phyloP scores from a whole-genome alignment of 2,797 vertebrate species.

The Antrozous pallidus region DNA sequence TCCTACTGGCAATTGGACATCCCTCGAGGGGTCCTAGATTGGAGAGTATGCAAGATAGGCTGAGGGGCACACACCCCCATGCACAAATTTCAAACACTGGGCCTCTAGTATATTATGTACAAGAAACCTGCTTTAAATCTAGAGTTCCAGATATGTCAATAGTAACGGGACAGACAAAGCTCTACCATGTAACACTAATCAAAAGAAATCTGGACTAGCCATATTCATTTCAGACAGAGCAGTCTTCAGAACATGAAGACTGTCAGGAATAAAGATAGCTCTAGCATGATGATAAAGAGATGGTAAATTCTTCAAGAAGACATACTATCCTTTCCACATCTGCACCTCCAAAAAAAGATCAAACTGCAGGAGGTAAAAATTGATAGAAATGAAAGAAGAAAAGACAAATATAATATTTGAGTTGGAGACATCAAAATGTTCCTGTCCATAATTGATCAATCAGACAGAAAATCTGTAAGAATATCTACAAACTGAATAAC shows the following conservation, averaged over 20 bases:
- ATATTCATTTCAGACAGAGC: neutral
- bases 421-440: neutral
- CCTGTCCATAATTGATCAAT: neutral
- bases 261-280: neutral
- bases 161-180: neutral
- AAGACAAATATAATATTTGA: neutral
- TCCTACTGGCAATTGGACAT: no score
- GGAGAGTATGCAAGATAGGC: no score
- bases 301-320: neutral
- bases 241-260: neutral
- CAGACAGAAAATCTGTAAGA: neutral
- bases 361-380: neutral
- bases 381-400: neutral
- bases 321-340: neutral
- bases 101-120: neutral
- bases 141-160: neutral
- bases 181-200: neutral
- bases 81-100: no score
- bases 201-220: neutral
- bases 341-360: neutral
- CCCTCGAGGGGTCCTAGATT: no score
- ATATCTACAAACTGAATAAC: neutral
- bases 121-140: neutral
- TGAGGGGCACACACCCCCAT: no score
- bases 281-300: neutral